A percentile compares a stretch with the other conserved stretches of the same genome.
These are phyloP conservation scores for Rhorus exstirpatorius DNA, from an alignment of 2,888 invertebrate species.

Conservation along the genomic window DNA sequence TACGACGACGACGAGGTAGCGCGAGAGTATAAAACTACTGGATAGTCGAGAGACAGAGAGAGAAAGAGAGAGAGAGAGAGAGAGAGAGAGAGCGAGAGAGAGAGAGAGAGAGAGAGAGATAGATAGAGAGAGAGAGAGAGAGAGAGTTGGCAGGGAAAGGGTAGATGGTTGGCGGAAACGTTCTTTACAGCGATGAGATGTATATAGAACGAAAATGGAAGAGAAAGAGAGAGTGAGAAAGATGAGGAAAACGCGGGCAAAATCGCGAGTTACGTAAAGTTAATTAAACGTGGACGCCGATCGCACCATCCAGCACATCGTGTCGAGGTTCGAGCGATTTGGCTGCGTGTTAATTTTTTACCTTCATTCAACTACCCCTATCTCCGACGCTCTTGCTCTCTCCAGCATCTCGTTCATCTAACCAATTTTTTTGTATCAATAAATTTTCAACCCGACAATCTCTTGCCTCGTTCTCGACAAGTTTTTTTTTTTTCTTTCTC, in stretches of 20 bases:
- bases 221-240: constrained; percentile 38
- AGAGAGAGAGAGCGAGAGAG: constrained; percentile 36
- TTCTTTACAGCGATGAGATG: constrained; percentile 1
- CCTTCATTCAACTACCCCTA: constrained; percentile 1
- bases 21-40: constrained; percentile 32
- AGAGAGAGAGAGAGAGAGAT: constrained; percentile 45
- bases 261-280: constrained; percentile 79
- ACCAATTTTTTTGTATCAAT: constrained; percentile 50
- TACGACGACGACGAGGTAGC: constrained; percentile 56
- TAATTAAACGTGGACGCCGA: constrained; percentile 80
- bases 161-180: constrained; percentile 43
- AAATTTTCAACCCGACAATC: constrained; percentile 49
- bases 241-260: constrained; percentile 61
- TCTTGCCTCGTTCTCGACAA: constrained; percentile 20
- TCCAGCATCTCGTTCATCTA: constrained; percentile 15
- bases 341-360: constrained; percentile 65
- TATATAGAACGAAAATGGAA: constrained; percentile 36
- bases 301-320: constrained; percentile 56
- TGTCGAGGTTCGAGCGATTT: constrained; percentile 46
- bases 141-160: constrained; percentile 39
- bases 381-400: background rate
- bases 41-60: constrained; percentile 32
- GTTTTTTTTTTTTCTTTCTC: constrained; percentile 10
- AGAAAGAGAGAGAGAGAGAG: constrained; percentile 43
- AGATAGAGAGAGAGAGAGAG: constrained; percentile 43